Conservation (phyloP, 1,140 invertebrate genomes). For the Pogonomyrmex barbatus region DNA sequence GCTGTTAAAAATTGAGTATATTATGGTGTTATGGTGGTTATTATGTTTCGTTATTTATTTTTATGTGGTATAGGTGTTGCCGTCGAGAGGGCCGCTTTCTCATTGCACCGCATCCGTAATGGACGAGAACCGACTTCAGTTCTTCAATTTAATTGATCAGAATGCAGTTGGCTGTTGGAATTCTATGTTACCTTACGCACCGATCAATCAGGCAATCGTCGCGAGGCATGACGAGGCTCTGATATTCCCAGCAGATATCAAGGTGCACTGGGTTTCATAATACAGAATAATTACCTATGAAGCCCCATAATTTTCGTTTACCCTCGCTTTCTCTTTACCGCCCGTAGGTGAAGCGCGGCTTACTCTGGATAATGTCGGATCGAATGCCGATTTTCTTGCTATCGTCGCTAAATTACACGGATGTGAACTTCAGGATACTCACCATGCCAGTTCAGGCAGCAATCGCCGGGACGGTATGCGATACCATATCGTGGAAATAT, state of each 20-base stretch:
- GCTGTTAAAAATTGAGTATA: neutral
- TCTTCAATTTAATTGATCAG: slow-evolving; percentile 92
- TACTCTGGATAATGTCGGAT: slow-evolving; percentile 92
- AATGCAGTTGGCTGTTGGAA: slow-evolving; percentile 94
- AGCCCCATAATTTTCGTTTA: neutral
- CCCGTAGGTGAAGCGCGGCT: slow-evolving; percentile 78
- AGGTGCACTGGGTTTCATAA: slow-evolving; percentile 84
- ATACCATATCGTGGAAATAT: slow-evolving; percentile 82
- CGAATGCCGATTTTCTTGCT: slow-evolving; percentile 92
- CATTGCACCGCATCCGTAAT: slow-evolving; percentile 91
- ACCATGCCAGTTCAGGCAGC: slow-evolving; percentile 88
- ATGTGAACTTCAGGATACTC: slow-evolving; percentile 92
- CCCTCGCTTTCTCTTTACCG: neutral
- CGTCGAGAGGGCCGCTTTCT: slow-evolving; percentile 88
- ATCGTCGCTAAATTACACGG: slow-evolving; percentile 90
- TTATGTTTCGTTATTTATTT: neutral
- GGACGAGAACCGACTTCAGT: slow-evolving; percentile 90
- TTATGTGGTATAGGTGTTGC: slow-evolving; percentile 83
- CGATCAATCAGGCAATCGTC: slow-evolving; percentile 90
- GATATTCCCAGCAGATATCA: slow-evolving; percentile 92
- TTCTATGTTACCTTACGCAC: slow-evolving; percentile 88
- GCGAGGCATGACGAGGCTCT: slow-evolving; percentile 91
- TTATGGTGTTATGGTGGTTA: neutral
- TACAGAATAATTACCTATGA: neutral
- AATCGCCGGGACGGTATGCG: slow-evolving; percentile 90